phyloP scores from a whole-genome alignment of 2,797 vertebrate species.

The Hypotaenidia okinawae region DNA sequence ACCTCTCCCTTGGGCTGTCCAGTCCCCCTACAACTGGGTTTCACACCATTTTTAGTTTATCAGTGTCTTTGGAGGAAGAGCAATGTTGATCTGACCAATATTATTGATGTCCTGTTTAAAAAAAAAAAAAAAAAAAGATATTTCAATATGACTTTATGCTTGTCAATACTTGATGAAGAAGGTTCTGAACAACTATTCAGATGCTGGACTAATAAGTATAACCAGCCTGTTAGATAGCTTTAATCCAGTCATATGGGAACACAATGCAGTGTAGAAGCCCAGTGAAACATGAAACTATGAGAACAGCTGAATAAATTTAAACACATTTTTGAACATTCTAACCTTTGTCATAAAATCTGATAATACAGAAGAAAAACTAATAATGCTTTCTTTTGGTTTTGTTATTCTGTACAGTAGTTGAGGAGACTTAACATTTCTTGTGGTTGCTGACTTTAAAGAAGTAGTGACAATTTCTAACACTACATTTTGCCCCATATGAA shows the following conservation, averaged over 20 bases:
- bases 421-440: conserved; percentile 48
- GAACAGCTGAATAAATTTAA: conserved; percentile 77
- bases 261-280: conserved; percentile 57
- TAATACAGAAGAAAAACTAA: conserved; percentile 55
- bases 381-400: conserved; percentile 51
- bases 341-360: conserved; percentile 67
- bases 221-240: conserved; percentile 61
- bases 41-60: neutral
- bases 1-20: conserved; percentile 24
- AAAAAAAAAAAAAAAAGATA: neutral
- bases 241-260: conserved; percentile 68
- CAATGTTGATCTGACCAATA: conserved; percentile 2
- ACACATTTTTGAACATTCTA: conserved; percentile 69
- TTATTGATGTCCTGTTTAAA: neutral
- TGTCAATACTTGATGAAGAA: conserved; percentile 10
- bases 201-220: conserved; percentile 45
- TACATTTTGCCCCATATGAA: conserved; percentile 56
- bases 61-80: neutral
- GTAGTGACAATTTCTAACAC: conserved; percentile 32
- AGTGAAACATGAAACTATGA: conserved; percentile 72
- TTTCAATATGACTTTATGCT: neutral
- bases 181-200: conserved; percentile 30
- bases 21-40: neutral
- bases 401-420: conserved; percentile 56
- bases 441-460: conserved; percentile 53